Evolutionary conservation across 2,888 invertebrate genomes (phyloP).

Genomic region (Rhyacophila evoluta): DNA sequence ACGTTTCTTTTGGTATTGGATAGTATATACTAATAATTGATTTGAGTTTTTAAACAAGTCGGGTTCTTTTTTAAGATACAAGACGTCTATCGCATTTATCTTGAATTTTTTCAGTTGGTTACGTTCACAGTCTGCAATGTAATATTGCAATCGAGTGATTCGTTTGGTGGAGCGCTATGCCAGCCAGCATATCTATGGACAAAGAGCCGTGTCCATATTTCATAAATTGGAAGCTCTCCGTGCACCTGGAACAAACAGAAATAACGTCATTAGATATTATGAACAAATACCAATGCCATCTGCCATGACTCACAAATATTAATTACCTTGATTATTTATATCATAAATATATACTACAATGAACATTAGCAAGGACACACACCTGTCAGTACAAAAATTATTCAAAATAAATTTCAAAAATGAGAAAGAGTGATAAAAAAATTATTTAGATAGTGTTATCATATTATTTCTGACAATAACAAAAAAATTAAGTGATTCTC

Average conservation of each 20-base stretch:
- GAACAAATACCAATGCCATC: neutral
- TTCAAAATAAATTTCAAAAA: neutral
- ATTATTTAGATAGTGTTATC: too few relatives aligned
- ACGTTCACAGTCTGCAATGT: neutral
- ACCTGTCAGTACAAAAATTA: neutral
- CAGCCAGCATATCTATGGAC: neutral
- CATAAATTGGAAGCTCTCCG: neutral
- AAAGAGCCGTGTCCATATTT: neutral
- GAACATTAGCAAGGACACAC: neutral
- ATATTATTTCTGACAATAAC: too few relatives aligned
- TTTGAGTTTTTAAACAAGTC: too few relatives aligned
- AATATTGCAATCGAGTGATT: neutral
- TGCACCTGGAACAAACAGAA: neutral
- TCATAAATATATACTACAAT: too few relatives aligned
- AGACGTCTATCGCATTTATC: too few relatives aligned
- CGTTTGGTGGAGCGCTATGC: neutral
- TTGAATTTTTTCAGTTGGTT: too few relatives aligned
- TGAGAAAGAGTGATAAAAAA: neutral
- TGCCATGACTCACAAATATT: neutral
- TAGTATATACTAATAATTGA: too few relatives aligned
- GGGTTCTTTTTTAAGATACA: too few relatives aligned
- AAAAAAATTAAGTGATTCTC: too few relatives aligned
- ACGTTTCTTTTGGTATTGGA: neutral
- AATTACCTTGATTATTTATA: too few relatives aligned
- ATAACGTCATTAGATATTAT: too few relatives aligned